Conservation (phyloP, 2,888 invertebrate species). For the Drosophila pseudotakahashii region DNA sequence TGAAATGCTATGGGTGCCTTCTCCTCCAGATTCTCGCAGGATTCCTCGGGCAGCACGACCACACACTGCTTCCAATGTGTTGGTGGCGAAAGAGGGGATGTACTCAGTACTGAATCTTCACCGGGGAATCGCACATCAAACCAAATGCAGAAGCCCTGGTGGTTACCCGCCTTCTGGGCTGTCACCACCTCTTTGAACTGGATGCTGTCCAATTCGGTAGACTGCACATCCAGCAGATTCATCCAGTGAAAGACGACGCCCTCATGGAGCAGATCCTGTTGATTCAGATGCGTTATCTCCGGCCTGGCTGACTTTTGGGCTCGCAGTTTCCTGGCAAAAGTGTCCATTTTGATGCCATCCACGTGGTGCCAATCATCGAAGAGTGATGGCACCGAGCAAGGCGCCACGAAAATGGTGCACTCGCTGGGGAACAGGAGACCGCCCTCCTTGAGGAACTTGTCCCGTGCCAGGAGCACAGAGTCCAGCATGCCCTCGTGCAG, state of each 20-base stretch:
- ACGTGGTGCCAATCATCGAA: constrained; percentile 91
- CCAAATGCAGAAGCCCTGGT: constrained; percentile 92
- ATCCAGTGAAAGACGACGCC: constrained; percentile 88
- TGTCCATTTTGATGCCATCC: constrained; percentile 91
- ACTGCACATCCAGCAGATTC: constrained; percentile 87
- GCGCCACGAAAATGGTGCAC: constrained; percentile 86
- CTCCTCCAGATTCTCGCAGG: constrained; percentile 84
- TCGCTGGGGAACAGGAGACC: constrained; percentile 91
- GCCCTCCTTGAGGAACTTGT: constrained; percentile 90
- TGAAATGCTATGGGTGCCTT: constrained; percentile 89
- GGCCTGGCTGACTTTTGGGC: constrained; percentile 88
- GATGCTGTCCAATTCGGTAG: constrained; percentile 87
- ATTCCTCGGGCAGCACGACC: constrained; percentile 89
- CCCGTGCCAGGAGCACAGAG: constrained; percentile 92
- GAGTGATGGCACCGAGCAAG: constrained; percentile 85
- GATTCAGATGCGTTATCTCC: constrained; percentile 86
- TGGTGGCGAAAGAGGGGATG: constrained; percentile 89
- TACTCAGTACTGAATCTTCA: constrained; percentile 88
- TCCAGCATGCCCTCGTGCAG: constrained; percentile 98
- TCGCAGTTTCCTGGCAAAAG: constrained; percentile 87
- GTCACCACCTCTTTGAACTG: constrained; percentile 87
- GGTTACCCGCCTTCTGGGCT: constrained; percentile 85
- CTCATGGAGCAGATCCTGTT: constrained; percentile 87
- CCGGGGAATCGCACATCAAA: constrained; percentile 91
- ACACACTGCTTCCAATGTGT: constrained; percentile 99